Conservation (phyloP, 2,797 vertebrate genomes). For the Dendrocincla fuliginosa region DNA sequence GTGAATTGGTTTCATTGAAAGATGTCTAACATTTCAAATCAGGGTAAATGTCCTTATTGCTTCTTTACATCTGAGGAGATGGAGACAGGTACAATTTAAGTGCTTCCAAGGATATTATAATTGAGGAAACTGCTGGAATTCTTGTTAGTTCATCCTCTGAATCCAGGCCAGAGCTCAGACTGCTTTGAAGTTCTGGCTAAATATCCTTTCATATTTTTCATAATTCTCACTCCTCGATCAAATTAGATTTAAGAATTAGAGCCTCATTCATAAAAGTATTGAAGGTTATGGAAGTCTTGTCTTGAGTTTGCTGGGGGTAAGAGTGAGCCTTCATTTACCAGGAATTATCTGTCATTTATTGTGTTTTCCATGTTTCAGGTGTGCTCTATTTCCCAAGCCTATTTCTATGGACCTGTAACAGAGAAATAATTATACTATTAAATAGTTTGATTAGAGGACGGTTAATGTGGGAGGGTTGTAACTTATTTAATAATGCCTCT, state of each 20-base stretch:
- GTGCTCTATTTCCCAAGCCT: neutral
- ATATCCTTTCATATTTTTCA: neutral
- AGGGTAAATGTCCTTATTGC: neutral
- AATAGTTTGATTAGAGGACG: neutral
- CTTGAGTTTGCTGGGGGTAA: neutral
- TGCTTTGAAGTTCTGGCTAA: neutral
- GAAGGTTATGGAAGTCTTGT: neutral
- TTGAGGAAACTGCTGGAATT: neutral
- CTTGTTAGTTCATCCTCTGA: neutral
- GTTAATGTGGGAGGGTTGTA: neutral
- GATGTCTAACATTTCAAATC: neutral
- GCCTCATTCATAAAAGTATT: neutral
- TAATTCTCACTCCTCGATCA: neutral
- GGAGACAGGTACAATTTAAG: neutral
- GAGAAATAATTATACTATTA: neutral
- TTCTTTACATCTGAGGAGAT: neutral
- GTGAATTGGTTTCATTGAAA: neutral
- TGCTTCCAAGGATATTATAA: neutral
- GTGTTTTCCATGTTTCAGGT: neutral
- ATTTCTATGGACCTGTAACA: neutral
- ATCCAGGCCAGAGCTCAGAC: neutral
- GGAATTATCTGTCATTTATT: neutral
- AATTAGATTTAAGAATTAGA: neutral
- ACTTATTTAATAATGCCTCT: neutral
- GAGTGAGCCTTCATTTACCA: neutral